Evolutionary conservation across 2,113 vertebrate genomes (phyloP).

Genomic region (Cinclus cinclus): DNA sequence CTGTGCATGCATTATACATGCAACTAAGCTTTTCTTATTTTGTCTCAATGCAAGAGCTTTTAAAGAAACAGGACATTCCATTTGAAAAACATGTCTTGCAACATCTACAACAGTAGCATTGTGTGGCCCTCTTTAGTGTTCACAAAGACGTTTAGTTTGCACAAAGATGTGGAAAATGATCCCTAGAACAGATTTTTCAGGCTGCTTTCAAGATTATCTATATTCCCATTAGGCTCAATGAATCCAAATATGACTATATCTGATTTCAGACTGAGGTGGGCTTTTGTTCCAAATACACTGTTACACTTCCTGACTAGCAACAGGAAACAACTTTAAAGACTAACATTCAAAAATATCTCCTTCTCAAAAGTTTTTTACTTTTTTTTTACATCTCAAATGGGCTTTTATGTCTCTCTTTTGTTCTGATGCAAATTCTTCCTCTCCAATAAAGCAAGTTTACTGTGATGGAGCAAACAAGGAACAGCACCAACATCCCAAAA

Average conservation of each 20-base stretch:
- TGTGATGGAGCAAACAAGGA: not conserved
- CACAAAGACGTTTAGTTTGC: not conserved
- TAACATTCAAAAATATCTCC: not conserved
- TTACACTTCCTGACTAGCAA: not conserved
- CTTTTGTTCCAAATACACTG: not conserved
- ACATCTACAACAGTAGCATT: not conserved
- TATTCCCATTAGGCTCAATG: slow-evolving; percentile 3
- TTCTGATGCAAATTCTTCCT: not conserved
- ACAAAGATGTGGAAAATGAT: not conserved
- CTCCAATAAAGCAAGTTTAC: not conserved
- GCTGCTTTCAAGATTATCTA: not conserved
- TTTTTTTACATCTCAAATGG: not conserved
- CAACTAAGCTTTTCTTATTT: not conserved
- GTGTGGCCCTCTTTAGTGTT: not conserved
- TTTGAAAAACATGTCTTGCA: not conserved
- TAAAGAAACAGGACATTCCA: not conserved
- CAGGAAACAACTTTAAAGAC: not conserved
- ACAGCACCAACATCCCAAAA: not conserved
- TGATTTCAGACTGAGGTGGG: not conserved
- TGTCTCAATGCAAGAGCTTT: not conserved
- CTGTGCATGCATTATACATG: not conserved
- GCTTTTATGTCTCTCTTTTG: not conserved
- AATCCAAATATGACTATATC: not conserved
- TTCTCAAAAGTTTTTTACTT: not conserved
- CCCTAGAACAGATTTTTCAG: not conserved